Conservation (phyloP, 2,113 vertebrate species). For the Myotis lucifugus region DNA sequence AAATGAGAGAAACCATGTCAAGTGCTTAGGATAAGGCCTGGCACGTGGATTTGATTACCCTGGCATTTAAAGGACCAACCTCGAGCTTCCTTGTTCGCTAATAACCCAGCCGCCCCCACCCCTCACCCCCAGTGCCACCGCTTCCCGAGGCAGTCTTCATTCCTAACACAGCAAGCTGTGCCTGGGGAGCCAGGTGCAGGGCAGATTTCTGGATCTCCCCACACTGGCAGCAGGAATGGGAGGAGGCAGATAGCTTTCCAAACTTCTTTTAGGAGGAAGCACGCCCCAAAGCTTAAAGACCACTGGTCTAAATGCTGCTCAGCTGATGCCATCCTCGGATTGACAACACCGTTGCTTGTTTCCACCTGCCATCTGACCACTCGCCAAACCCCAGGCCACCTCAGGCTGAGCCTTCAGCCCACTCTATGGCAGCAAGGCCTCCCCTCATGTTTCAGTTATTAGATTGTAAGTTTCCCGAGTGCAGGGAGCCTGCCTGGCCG, state of each 20-base stretch:
- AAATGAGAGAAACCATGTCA: background rate
- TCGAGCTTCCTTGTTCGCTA: background rate
- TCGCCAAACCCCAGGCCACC: background rate
- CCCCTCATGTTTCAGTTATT: background rate
- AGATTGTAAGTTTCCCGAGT: background rate
- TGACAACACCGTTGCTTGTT: background rate
- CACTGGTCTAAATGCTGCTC: background rate
- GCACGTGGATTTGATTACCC: background rate
- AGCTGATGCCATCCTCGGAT: accelerated
- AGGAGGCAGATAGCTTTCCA: background rate
- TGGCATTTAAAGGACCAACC: conserved; percentile 27
- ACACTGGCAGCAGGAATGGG: background rate
- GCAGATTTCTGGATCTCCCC: background rate
- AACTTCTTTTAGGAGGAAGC: background rate
- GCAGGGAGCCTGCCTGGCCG: background rate
- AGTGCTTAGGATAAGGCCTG: background rate
- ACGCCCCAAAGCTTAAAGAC: background rate
- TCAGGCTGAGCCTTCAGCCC: background rate
- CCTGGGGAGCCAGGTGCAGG: too few relatives aligned
- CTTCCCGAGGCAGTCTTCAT: background rate
- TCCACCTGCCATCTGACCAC: background rate
- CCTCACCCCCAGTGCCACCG: too few relatives aligned
- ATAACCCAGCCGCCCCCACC: background rate
- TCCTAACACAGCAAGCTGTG: background rate
- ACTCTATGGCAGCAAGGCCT: background rate